These are phyloP conservation scores for Yoshiicerus persimilis DNA, from an alignment of 1,140 invertebrate genomes.

Conservation along the genomic window DNA sequence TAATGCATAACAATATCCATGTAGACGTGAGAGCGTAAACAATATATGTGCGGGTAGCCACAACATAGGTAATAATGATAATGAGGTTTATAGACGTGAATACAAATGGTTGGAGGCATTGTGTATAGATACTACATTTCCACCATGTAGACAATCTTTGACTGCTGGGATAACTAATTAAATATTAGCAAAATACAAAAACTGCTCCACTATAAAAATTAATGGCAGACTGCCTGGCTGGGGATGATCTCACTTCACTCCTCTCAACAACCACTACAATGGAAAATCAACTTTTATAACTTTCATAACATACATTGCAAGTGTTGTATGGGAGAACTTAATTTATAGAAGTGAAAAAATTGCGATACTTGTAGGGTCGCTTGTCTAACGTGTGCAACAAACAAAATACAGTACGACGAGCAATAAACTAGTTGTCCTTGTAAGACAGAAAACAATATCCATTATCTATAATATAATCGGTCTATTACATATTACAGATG, in stretches of 20 bases:
- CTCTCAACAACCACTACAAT: background rate
- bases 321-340: background rate
- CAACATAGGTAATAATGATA: background rate
- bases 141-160: background rate
- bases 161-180: background rate
- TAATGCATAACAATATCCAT: background rate
- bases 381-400: background rate
- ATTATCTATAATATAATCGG: background rate
- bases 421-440: constrained; percentile 12
- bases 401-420: background rate
- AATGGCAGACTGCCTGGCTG: background rate
- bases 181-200: background rate
- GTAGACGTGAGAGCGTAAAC: background rate
- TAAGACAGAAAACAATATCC: background rate
- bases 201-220: background rate
- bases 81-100: background rate
- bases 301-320: background rate
- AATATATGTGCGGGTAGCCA: background rate
- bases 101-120: background rate
- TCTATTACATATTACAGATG: background rate
- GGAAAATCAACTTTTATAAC: background rate
- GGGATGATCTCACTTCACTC: background rate
- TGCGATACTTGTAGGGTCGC: background rate
- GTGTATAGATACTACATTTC: background rate
- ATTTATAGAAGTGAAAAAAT: background rate